Conservation (phyloP, 1,140 invertebrate species). For the Palaemon carinicauda region DNA sequence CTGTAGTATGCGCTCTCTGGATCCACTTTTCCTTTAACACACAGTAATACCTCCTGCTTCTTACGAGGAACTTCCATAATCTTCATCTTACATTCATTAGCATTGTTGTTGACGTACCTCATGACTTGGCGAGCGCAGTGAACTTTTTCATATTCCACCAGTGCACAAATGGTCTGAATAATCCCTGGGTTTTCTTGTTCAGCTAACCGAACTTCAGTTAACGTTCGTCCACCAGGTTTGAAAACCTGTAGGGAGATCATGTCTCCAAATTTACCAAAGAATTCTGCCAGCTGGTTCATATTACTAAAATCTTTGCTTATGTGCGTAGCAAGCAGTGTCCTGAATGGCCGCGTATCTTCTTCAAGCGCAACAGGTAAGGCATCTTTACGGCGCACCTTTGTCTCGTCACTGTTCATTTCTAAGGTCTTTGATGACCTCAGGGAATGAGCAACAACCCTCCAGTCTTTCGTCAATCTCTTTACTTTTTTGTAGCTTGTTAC, state of each 20-base stretch:
- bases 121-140: constrained; percentile 65
- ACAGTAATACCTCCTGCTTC: background rate
- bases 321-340: constrained; percentile 86
- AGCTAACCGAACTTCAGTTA: constrained; percentile 88
- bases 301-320: constrained; percentile 83
- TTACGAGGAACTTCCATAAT: constrained; percentile 31
- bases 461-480: constrained; percentile 90
- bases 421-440: constrained; percentile 80
- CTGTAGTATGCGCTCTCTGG: constrained; percentile 56
- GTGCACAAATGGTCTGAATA: constrained; percentile 81
- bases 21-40: constrained; percentile 3
- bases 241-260: constrained; percentile 86
- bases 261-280: constrained; percentile 87
- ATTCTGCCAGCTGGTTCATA: constrained; percentile 86
- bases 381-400: constrained; percentile 84
- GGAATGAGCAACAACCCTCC: constrained; percentile 87
- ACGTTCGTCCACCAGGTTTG: constrained; percentile 84
- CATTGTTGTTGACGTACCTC: constrained; percentile 58
- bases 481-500: constrained; percentile 93
- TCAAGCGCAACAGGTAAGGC: constrained; percentile 89
- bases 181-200: constrained; percentile 83
- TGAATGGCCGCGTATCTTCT: constrained; percentile 77
- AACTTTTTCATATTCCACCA: constrained; percentile 85
- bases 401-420: constrained; percentile 88
- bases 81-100: constrained; percentile 12